Evolutionary conservation across 2,113 vertebrate species (phyloP), one percentile per base, ranked within the genome.

Genomic region (Tretioscincus oriximinensis): DNA sequence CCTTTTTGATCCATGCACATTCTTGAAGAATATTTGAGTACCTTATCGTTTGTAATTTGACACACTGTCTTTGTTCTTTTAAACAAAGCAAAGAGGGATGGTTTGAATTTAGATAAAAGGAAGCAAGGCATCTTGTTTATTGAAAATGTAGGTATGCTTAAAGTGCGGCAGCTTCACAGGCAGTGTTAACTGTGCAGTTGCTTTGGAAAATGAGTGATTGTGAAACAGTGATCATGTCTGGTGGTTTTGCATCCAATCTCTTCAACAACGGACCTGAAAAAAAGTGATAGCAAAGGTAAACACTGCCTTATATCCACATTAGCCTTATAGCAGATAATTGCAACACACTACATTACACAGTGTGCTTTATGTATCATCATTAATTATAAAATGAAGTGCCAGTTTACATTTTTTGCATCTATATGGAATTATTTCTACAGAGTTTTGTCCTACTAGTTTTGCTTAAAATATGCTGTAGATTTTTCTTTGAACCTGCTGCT

Each of bases 11-110:
- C 83, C 78, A 60, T 90, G 73, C 76, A 18, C 54, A 84, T 87
- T 90, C 85, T 71, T 85, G 88, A 90, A 87, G 49, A 92, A 88
- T 84, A 76, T 86, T 81, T 86, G 86, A 86, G 65, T 73, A 85
- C 54, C 76, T 90, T 88, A 77, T 9, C 80, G 16, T 82, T 71
- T 91, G 24, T 90, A 85, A 64, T 81, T 74, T 86, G 90, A 80
- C 80, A 90, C 71, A 66, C 60, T 86, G 89, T 92, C 73, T 64
- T 84, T 41, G 5, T 41, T 41, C 35, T 88, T 88, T 76, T 82
- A 85, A 64, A 73, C 45, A 65, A 51, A 88, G 75, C 58, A 81
- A 29, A 77, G 58, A 81, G 20, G 76, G 84, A 78, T 68, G 54
- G 41, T 78, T 70, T 70, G 80, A 76, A 84, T 8, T 66, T 28